A percentile compares a stretch with the other conserved stretches of the same genome.
Evolutionary conservation across 2,888 invertebrate genomes (phyloP).

Genomic region (Scelioninae gen. 1): DNA sequence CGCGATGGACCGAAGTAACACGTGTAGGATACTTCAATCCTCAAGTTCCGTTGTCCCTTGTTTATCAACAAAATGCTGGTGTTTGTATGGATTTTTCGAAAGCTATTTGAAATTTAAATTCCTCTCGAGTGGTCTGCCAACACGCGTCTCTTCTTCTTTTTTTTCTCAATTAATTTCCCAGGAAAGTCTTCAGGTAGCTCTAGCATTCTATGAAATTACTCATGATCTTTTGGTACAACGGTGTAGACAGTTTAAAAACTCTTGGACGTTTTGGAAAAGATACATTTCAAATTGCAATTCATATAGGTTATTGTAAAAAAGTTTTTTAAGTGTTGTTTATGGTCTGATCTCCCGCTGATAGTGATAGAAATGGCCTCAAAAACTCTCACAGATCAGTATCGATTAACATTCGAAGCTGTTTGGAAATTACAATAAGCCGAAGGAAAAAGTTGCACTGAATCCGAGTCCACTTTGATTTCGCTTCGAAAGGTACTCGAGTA

Average conservation of each 20-base stretch:
- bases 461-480: constrained; percentile 30
- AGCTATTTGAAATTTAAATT: constrained; percentile 25
- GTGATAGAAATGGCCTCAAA: background rate
- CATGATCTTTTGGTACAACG: too few relatives aligned
- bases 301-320: background rate
- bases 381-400: background rate
- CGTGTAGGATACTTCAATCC: constrained; percentile 33
- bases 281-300: background rate
- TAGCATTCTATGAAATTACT: too few relatives aligned
- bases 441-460: constrained; percentile 18
- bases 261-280: background rate
- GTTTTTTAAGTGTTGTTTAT: background rate
- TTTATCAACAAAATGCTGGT: constrained; percentile 41
- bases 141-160: background rate
- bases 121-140: background rate
- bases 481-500: constrained; percentile 19
- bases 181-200: background rate
- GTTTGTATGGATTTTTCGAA: constrained; percentile 28
- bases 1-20: constrained; percentile 30
- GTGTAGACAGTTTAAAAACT: too few relatives aligned
- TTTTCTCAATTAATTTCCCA: background rate
- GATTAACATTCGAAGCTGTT: constrained; percentile 31
- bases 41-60: constrained; percentile 35
- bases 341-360: constrained; percentile 5
- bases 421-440: constrained; percentile 27